Conservation (phyloP, 1,140 invertebrate species). For the Pseudoatta argentina region DNA sequence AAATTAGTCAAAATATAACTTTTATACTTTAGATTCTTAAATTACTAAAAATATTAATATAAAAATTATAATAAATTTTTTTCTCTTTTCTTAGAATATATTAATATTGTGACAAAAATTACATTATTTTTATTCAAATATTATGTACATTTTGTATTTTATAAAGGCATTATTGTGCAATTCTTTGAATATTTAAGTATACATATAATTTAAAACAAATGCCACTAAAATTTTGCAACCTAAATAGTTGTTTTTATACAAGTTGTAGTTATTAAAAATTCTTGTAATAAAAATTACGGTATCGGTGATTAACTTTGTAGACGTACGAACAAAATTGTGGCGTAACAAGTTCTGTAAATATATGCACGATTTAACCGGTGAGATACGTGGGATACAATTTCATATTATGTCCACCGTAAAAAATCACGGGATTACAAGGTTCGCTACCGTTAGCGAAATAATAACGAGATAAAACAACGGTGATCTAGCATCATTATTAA, state of each 20-base stretch:
- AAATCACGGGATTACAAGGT: constrained; percentile 32
- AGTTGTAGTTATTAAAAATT: not conserved
- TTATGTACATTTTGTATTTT: not conserved
- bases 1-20: not conserved
- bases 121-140: not conserved
- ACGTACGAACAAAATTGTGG: not conserved
- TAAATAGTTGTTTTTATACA: not conserved
- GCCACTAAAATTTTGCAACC: not conserved
- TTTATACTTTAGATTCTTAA: not conserved
- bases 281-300: not conserved
- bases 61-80: not conserved
- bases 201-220: not conserved
- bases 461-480: constrained; percentile 43
- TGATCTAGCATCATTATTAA: constrained; percentile 21
- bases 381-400: not conserved
- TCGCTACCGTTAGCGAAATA: constrained; percentile 61
- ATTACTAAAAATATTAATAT: not conserved
- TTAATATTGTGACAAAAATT: not conserved
- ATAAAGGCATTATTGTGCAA: not conserved
- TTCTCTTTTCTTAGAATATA: not conserved
- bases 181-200: not conserved
- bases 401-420: constrained; percentile 63
- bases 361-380: not conserved
- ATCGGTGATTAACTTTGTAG: not conserved
- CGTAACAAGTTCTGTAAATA: not conserved